Percentiles rank a stretch among this genome's conserved stretches.
Evolutionary conservation across 2,797 vertebrate species (phyloP).

Genomic region (Centropyge bicolor): DNA sequence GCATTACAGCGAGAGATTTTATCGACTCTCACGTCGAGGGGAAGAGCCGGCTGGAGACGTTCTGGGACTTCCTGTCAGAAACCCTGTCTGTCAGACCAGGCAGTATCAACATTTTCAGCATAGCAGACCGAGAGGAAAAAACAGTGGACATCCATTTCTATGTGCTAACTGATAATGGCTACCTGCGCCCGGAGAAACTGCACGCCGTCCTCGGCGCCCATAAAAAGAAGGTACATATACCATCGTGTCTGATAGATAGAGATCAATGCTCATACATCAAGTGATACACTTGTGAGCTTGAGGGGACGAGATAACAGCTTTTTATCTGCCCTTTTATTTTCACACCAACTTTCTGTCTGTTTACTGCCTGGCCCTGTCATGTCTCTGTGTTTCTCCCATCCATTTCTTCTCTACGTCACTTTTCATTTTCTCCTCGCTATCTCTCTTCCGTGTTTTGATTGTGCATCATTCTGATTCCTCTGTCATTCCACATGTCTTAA

Average conservation of each 20-base stretch:
- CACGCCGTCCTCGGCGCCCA: constrained; percentile 81
- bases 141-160: constrained; percentile 85
- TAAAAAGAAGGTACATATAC: constrained; percentile 84
- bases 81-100: constrained; percentile 77
- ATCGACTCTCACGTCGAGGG: constrained; percentile 76
- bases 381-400: constrained; percentile 61
- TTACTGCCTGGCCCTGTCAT: constrained; percentile 67
- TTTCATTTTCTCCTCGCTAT: constrained; percentile 9
- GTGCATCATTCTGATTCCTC: constrained; percentile 11
- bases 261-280: constrained; percentile 77
- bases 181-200: constrained; percentile 85
- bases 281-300: constrained; percentile 59
- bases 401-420: constrained; percentile 43
- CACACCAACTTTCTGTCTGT: constrained; percentile 70
- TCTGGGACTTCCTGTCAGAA: constrained; percentile 86
- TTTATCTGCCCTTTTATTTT: constrained; percentile 80
- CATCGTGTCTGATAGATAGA: constrained; percentile 68
- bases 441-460: constrained; percentile 31
- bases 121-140: constrained; percentile 76
- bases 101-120: constrained; percentile 83
- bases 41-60: constrained; percentile 80
- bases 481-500: constrained; percentile 11
- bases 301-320: constrained; percentile 68
- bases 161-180: constrained; percentile 77
- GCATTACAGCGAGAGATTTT: constrained; percentile 87